phyloP scores from a whole-genome alignment of 2,888 invertebrate genomes.

The Lamellibrachia columna region DNA sequence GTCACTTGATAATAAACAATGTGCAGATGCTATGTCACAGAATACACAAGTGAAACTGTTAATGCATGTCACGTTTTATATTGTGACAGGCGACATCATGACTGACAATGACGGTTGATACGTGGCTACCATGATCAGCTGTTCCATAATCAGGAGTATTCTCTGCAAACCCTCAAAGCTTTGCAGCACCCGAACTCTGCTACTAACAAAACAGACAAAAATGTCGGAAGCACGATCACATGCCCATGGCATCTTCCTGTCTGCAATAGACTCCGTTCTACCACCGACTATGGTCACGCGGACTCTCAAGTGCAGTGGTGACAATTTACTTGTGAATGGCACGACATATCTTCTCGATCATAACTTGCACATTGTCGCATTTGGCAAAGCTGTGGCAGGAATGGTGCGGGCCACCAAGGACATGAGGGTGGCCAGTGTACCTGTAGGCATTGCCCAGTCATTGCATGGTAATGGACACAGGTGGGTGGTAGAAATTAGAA shows the following conservation, averaged over 20 bases:
- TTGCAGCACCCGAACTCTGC: too few relatives aligned
- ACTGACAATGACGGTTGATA: background rate
- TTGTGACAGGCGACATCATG: too few relatives aligned
- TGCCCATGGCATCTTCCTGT: conserved; percentile 45
- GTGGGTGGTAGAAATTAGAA: conserved; percentile 42
- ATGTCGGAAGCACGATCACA: background rate
- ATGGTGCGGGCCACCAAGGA: conserved; percentile 82
- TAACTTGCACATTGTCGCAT: conserved; percentile 71
- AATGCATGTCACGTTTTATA: too few relatives aligned
- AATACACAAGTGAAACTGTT: too few relatives aligned
- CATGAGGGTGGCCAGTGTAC: conserved; percentile 84
- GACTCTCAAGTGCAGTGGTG: conserved; percentile 37
- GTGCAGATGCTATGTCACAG: too few relatives aligned
- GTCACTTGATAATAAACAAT: too few relatives aligned
- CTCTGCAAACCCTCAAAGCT: too few relatives aligned
- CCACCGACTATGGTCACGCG: conserved; percentile 57
- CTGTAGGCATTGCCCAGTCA: conserved; percentile 69
- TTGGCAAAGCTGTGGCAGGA: conserved; percentile 90
- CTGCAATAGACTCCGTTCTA: conserved; percentile 52
- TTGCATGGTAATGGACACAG: conserved; percentile 48
- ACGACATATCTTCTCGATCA: conserved; percentile 49
- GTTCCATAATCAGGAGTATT: too few relatives aligned
- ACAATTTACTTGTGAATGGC: conserved; percentile 28
- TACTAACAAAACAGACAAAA: too few relatives aligned
- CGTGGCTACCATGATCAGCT: too few relatives aligned